phyloP scores from a whole-genome alignment of 2,113 vertebrate species.

The Notothenia rossii region DNA sequence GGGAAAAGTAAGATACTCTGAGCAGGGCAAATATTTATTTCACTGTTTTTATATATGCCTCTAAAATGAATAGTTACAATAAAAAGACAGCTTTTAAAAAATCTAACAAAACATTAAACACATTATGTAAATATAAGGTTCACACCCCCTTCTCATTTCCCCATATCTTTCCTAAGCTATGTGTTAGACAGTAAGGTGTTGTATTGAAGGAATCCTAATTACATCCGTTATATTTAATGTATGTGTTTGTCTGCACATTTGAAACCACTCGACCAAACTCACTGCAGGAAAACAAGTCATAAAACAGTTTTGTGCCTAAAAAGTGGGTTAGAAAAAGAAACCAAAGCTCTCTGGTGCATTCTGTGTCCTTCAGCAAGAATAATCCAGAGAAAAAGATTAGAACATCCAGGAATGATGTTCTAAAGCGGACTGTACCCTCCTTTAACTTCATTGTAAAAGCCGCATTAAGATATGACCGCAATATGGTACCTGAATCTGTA shows the following conservation, averaged over 20 bases:
- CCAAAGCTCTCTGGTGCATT: background rate
- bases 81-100: background rate
- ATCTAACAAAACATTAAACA: background rate
- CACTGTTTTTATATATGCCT: background rate
- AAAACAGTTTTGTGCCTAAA: constrained; percentile 5
- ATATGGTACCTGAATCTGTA: constrained; percentile 40
- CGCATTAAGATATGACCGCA: background rate
- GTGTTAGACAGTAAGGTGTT: background rate
- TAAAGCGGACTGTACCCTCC: constrained; percentile 6
- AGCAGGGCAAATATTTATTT: background rate
- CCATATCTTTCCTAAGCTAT: background rate
- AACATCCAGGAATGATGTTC: background rate
- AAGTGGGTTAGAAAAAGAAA: background rate
- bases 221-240: background rate
- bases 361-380: constrained; percentile 1
- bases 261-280: constrained; percentile 10
- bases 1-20: too few relatives aligned
- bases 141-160: background rate
- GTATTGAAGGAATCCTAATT: constrained; percentile 1
- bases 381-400: background rate
- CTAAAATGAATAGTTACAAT: background rate
- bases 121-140: too few relatives aligned
- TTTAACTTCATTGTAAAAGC: background rate
- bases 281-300: background rate
- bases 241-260: constrained; percentile 4